A percentile compares a stretch with the other conserved stretches of the same genome.
phyloP scores from a whole-genome alignment of 2,113 vertebrate species.

The Apaloderma vittatum region DNA sequence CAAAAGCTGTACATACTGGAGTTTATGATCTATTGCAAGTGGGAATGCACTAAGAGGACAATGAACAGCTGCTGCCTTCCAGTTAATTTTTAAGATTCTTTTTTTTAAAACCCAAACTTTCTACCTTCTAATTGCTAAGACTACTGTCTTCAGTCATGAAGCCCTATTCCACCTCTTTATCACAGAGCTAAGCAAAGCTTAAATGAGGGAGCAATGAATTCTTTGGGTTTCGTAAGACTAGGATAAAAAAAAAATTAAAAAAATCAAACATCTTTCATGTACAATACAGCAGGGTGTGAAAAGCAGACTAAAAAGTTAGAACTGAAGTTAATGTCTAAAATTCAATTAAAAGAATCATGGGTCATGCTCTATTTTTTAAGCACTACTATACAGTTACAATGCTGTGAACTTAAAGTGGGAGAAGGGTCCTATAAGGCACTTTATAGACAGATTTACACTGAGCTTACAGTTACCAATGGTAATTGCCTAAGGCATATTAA shows the following conservation, averaged over 20 bases:
- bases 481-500: background rate
- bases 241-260: background rate
- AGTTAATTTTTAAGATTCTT: background rate
- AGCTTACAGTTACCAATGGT: background rate
- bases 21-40: background rate
- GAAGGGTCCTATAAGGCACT: background rate
- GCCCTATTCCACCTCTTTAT: background rate
- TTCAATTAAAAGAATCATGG: background rate
- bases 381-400: background rate
- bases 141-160: background rate
- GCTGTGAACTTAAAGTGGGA: background rate
- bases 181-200: background rate
- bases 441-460: background rate
- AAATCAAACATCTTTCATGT: background rate
- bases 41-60: background rate
- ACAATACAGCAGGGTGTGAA: background rate
- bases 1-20: background rate
- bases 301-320: background rate
- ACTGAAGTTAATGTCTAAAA: background rate
- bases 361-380: background rate
- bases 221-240: background rate
- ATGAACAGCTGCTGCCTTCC: background rate
- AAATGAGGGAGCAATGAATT: background rate
- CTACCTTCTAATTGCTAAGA: background rate
- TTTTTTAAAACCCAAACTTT: background rate